A percentile compares a stretch with the other conserved stretches of the same genome.
phyloP scores from a whole-genome alignment of 2,113 vertebrate species.

The Mohoua ochrocephala region DNA sequence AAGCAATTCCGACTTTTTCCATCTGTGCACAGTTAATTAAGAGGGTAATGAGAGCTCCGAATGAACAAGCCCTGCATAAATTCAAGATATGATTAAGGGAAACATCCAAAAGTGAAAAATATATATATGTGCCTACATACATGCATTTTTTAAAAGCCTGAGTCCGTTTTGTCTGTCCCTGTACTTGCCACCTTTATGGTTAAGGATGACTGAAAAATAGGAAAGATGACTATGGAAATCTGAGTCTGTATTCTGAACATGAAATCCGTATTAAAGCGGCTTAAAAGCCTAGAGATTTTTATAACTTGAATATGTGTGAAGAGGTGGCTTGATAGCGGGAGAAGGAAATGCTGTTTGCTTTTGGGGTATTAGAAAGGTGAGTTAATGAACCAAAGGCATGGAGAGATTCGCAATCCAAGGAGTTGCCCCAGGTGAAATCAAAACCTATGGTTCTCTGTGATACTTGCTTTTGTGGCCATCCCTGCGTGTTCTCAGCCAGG shows the following conservation, averaged over 20 bases:
- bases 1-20: conserved; percentile 83
- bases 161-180: conserved; percentile 15
- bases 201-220: not conserved
- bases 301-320: not conserved
- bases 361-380: not conserved
- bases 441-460: not conserved
- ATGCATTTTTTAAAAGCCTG: not conserved
- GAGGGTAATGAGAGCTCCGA: conserved; percentile 82
- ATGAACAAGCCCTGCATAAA: conserved; percentile 81
- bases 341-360: not conserved
- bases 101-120: conserved; percentile 64
- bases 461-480: not conserved
- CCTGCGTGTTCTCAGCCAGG: not conserved
- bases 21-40: conserved; percentile 86
- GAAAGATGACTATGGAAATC: not conserved
- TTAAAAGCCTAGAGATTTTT: not conserved
- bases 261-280: not conserved
- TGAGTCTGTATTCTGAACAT: not conserved
- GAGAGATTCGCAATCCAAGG: not conserved
- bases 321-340: not conserved
- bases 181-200: not conserved
- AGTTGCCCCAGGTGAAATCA: not conserved
- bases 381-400: not conserved
- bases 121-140: not conserved
- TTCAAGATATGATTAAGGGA: conserved; percentile 82